These are phyloP conservation scores for Apostichopus leukothele DNA, from an alignment of 53 echinoderm and acorn worm species.

Conservation along the genomic window DNA sequence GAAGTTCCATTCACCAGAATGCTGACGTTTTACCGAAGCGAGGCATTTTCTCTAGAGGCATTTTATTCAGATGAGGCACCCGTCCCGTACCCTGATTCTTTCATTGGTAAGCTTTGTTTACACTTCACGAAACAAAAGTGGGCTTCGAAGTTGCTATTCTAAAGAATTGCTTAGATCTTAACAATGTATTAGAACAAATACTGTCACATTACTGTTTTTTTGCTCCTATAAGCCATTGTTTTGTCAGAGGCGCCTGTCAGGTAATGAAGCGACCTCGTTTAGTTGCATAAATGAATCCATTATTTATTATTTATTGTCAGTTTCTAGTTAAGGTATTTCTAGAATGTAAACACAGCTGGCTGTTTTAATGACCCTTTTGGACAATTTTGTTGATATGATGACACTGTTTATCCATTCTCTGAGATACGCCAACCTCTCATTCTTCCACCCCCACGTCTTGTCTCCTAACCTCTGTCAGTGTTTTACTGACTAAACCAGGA, in stretches of 20 bases:
- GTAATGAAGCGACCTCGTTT: too few species aligned
- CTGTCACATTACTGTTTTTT: too few species aligned
- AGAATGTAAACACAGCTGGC: background rate
- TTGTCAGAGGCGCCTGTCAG: too few species aligned
- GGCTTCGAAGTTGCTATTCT: background rate
- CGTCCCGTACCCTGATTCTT: conserved; percentile 64
- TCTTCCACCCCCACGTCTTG: background rate
- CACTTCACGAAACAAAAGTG: background rate
- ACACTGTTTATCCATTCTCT: conserved; percentile 89
- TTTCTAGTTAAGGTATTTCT: too few species aligned
- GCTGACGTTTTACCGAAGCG: conserved; percentile 87
- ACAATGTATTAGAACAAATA: too few species aligned
- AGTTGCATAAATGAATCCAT: too few species aligned
- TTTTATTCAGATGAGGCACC: conserved; percentile 55
- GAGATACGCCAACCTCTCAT: conserved; percentile 51
- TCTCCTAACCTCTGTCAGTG: background rate
- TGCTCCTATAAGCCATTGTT: too few species aligned
- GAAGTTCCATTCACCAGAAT: conserved; percentile 93
- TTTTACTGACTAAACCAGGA: background rate
- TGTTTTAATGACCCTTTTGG: background rate
- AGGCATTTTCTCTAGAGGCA: conserved; percentile 80
- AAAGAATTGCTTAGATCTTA: too few species aligned
- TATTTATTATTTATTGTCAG: too few species aligned
- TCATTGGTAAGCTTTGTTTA: conserved; percentile 64
- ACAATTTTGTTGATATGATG: conserved; percentile 58